These are phyloP conservation scores for Tetanocera ferruginea DNA, from an alignment of 2,888 invertebrate species.

Conservation along the genomic window DNA sequence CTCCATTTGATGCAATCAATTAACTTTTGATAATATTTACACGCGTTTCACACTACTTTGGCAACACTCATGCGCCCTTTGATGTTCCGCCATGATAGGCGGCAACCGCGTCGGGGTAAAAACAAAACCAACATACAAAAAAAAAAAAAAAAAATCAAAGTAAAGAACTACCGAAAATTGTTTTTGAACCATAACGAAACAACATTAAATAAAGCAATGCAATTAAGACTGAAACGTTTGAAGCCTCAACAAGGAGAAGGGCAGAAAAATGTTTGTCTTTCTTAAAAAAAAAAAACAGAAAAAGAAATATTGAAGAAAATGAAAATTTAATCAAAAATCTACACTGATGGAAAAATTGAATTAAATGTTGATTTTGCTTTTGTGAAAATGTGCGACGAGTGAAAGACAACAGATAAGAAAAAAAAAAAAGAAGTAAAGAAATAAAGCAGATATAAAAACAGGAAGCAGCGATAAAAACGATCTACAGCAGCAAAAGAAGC, in stretches of 20 bases:
- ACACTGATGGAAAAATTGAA: conserved; percentile 22
- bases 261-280: not conserved
- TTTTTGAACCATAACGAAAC: conserved; percentile 11
- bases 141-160: not conserved
- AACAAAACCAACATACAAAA: not conserved
- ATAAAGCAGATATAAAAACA: not conserved
- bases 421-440: not conserved
- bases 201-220: not conserved
- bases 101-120: conserved; percentile 10
- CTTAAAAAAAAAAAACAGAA: not conserved
- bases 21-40: conserved; percentile 20
- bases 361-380: conserved; percentile 1
- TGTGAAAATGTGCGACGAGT: not conserved
- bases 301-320: not conserved
- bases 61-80: conserved; percentile 24
- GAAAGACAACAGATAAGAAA: too few relatives aligned
- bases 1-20: conserved; percentile 10
- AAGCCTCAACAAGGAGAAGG: not conserved
- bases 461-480: not conserved
- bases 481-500: not conserved
- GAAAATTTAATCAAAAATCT: conserved; percentile 28
- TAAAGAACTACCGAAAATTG: conserved; percentile 8
- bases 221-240: not conserved
- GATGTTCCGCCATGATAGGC: conserved; percentile 25
- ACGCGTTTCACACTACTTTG: conserved; percentile 14